phyloP scores from a whole-genome alignment of 2,797 vertebrate species.

The Benthosema pterotum region DNA sequence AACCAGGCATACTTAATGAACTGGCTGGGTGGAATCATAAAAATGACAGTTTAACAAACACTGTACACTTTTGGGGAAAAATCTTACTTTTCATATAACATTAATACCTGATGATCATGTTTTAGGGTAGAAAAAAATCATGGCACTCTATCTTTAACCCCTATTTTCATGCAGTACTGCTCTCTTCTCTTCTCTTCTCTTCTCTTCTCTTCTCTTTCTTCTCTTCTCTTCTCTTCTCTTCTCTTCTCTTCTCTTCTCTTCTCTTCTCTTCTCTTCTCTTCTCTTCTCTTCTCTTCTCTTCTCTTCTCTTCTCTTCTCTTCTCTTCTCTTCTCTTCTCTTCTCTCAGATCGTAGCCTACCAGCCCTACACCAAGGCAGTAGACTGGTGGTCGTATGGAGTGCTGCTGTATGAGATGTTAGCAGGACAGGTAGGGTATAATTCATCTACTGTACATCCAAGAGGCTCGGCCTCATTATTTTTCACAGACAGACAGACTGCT shows the following conservation, averaged over 20 bases:
- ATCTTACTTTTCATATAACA: no score
- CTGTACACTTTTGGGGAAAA: no score
- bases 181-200: background rate
- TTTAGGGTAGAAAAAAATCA: no score
- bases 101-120: no score
- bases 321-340: constrained; percentile 15
- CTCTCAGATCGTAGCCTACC: constrained; percentile 89
- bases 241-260: constrained; percentile 29
- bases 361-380: constrained; percentile 89
- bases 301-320: constrained; percentile 10
- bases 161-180: no score
- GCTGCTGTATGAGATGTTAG: constrained; percentile 91
- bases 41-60: no score
- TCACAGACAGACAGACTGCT: constrained; percentile 24
- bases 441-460: background rate
- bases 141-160: no score
- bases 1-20: no score
- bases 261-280: constrained; percentile 23
- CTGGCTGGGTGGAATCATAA: no score
- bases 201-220: constrained; percentile 11
- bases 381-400: constrained; percentile 96
- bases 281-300: constrained; percentile 39
- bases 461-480: background rate
- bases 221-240: constrained; percentile 24
- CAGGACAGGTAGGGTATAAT: constrained; percentile 84